These are phyloP conservation scores for Volucella inanis DNA, from an alignment of 2,888 invertebrate species.

Conservation along the genomic window DNA sequence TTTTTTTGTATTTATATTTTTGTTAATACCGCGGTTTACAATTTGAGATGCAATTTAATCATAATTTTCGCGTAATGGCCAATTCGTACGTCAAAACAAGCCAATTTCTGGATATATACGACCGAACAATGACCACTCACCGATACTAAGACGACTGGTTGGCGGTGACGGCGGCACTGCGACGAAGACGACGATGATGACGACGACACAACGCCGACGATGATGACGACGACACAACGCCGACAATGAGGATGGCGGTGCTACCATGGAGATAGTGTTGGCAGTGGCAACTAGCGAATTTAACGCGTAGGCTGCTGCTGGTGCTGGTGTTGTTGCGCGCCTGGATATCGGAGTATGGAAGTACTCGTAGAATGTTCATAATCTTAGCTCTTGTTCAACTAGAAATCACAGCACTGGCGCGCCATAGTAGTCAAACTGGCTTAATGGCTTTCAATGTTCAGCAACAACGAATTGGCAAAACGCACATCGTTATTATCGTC, in stretches of 20 bases:
- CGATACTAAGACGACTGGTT: slow-evolving; percentile 16
- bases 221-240: slow-evolving; percentile 5
- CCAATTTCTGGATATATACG: slow-evolving; percentile 70
- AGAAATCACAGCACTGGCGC: slow-evolving; percentile 37
- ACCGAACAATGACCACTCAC: slow-evolving; percentile 59
- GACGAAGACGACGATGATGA: slow-evolving; percentile 9
- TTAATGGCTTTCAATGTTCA: slow-evolving; percentile 67
- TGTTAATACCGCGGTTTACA: slow-evolving; percentile 23
- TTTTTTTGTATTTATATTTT: background rate
- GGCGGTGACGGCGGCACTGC: background rate
- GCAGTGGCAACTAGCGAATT: slow-evolving; percentile 36
- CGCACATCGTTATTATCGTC: slow-evolving; percentile 28
- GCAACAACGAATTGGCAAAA: slow-evolving; percentile 59
- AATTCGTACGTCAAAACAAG: slow-evolving; percentile 74
- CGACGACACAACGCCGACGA: slow-evolving; percentile 4
- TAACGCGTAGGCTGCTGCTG: slow-evolving; percentile 56
- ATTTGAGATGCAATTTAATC: slow-evolving; percentile 72
- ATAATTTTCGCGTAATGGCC: slow-evolving; percentile 73
- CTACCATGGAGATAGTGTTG: slow-evolving; percentile 24
- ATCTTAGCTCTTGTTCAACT: slow-evolving; percentile 48
- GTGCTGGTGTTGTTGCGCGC: slow-evolving; percentile 30
- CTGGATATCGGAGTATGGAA: too few species aligned
- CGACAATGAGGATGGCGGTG: slow-evolving; percentile 15
- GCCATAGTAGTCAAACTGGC: slow-evolving; percentile 54
- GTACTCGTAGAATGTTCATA: slow-evolving; percentile 9